Evolutionary conservation across 2,113 vertebrate genomes (phyloP).

Genomic region (Gallinago paraguaiae): DNA sequence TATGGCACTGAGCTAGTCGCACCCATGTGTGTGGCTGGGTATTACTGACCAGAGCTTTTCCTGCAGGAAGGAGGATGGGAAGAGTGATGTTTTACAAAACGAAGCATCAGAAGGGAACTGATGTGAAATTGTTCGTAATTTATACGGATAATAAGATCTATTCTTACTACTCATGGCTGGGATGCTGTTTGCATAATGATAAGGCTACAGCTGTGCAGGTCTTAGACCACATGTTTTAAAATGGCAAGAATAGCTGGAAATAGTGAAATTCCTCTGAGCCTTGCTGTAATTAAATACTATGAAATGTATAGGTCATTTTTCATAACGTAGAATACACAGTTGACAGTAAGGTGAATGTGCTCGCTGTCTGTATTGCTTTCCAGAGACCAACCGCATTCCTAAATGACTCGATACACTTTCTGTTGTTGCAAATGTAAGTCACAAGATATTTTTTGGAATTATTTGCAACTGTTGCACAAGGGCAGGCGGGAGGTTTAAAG

Average conservation of each 20-base stretch:
- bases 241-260: background rate
- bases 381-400: background rate
- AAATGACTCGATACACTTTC: background rate
- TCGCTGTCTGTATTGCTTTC: background rate
- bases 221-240: background rate
- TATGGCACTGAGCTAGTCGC: background rate
- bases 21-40: background rate
- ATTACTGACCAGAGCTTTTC: background rate
- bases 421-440: background rate
- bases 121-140: background rate
- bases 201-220: background rate
- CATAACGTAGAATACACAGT: background rate
- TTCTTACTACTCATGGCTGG: background rate
- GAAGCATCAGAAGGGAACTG: background rate
- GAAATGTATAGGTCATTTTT: background rate
- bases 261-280: background rate
- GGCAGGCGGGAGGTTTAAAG: background rate
- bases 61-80: background rate
- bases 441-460: background rate
- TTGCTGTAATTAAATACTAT: background rate
- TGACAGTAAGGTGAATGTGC: background rate
- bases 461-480: constrained; percentile 8
- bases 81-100: fast-evolving
- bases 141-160: background rate
- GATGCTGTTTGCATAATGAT: background rate